A percentile compares a stretch with the other conserved stretches of the same genome.
Conservation (phyloP, 2,113 vertebrate species). For the Cyanistes caeruleus region DNA sequence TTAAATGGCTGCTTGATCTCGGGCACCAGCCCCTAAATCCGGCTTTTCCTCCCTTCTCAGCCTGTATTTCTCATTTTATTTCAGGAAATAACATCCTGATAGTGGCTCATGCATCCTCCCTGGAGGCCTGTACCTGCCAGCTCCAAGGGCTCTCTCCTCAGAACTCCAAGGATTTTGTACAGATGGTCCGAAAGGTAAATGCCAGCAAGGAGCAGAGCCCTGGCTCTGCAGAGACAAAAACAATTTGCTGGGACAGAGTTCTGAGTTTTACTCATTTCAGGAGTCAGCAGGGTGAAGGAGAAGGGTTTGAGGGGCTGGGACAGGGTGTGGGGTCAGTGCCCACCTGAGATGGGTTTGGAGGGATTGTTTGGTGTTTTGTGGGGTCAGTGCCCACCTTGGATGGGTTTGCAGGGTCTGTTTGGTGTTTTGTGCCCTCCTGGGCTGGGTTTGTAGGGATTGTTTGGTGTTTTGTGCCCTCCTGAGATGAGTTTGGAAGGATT, state of each 20-base stretch:
- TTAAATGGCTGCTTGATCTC: background rate
- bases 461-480: accelerated
- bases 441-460: background rate
- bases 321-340: background rate
- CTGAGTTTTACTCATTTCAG: accelerated
- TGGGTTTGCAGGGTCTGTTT: background rate
- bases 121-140: constrained; percentile 97
- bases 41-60: background rate
- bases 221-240: background rate
- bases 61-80: background rate
- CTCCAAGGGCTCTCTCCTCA: constrained; percentile 93
- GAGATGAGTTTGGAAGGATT: background rate
- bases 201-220: background rate
- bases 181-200: constrained; percentile 96
- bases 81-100: constrained; percentile 94
- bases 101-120: constrained; percentile 95
- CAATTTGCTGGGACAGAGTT: background rate
- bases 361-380: accelerated
- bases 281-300: background rate
- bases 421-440: accelerated
- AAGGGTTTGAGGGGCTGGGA: background rate
- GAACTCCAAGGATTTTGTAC: constrained; percentile 97
- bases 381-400: accelerated
- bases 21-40: background rate
- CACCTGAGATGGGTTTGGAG: background rate